Base-by-base conservation (phyloP, 64 coral and sea anemone genomes). In the Stichodactyla mertensii region DNA sequence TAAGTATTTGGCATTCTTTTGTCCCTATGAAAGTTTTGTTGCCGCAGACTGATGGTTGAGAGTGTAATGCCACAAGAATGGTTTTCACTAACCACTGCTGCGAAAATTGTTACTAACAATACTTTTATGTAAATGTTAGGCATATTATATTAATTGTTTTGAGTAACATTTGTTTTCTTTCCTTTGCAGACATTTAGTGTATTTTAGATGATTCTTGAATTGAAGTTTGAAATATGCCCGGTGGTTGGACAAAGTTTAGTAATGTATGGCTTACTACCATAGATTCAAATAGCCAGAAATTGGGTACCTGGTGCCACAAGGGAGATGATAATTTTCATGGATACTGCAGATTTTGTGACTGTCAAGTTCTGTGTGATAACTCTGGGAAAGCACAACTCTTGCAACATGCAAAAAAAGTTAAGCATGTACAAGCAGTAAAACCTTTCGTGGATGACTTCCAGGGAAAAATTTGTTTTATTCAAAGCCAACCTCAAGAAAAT, bases 191-290 rank as follows among this genome's bases (percentile, higher is more conserved):
- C 15, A 84, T 55, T 86, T 20, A 16, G 67, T 51, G 62, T 87
- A 54, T 55, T 78, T 14, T 71, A 71, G 10, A 16, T 82, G 57
- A 51, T 36, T 82, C 27, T 82, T 56, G 20, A 83, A 71, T 56
- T 74, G 69, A 28, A 82, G 52, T 84, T 92, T 84, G 45, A 67
- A 88, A 86, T 84, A 93, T 93, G 82, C 91, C 82, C 64, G 66
- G 91, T 64, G 91, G 86, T 16, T 88, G 64, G 78, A 92, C 91
- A 31, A 92, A 88, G 77, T 92, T 92, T 66, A 92, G 86, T 67
- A 92, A 92, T 85, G 55, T 67, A 79, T 92, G 86, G 91, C 91
- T 89, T 86, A 77, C 91, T 93, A 53, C 56, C 26, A 85, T 91
- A 52, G 89, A 91, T 91, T 58, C 55, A 51, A 91, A 91, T 85